These are phyloP conservation scores for Epizoanthus scotinus DNA, from an alignment of 92 coral and sea anemone species.

Conservation along the genomic window DNA sequence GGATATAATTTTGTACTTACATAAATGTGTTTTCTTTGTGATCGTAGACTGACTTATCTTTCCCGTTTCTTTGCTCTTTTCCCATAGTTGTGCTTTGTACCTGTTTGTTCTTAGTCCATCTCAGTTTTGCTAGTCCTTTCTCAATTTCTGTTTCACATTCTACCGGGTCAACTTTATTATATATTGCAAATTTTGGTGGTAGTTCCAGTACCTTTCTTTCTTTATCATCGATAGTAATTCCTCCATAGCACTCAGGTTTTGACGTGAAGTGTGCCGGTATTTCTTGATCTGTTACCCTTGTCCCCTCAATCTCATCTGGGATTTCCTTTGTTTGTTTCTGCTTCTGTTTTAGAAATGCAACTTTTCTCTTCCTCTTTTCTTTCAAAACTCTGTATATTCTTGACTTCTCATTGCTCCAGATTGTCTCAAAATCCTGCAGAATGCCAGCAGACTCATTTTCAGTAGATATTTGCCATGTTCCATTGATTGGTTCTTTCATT, in stretches of 20 bases:
- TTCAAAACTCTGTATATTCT: background rate
- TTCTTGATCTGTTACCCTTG: background rate
- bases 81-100: background rate
- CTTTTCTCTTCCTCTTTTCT: background rate
- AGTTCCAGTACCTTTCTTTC: slow-evolving; percentile 11
- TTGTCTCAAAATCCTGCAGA: background rate
- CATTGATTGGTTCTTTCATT: too few relatives aligned
- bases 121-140: slow-evolving; percentile 21
- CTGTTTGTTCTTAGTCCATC: slow-evolving; percentile 1
- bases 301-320: slow-evolving; percentile 8
- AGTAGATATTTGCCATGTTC: too few relatives aligned
- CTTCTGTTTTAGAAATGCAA: background rate
- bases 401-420: slow-evolving; percentile 2
- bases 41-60: background rate
- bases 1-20: too few relatives aligned
- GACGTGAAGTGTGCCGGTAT: background rate
- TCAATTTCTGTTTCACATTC: slow-evolving; percentile 21
- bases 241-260: slow-evolving; percentile 2
- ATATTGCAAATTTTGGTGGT: slow-evolving; percentile 29
- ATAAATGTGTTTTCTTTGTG: background rate
- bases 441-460: too few relatives aligned
- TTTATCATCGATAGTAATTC: slow-evolving; percentile 3
- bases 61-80: background rate
- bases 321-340: background rate
- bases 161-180: background rate